These are phyloP conservation scores for Enteromius afrohamiltoni DNA, from an alignment of 2,797 vertebrate species.

Conservation along the genomic window DNA sequence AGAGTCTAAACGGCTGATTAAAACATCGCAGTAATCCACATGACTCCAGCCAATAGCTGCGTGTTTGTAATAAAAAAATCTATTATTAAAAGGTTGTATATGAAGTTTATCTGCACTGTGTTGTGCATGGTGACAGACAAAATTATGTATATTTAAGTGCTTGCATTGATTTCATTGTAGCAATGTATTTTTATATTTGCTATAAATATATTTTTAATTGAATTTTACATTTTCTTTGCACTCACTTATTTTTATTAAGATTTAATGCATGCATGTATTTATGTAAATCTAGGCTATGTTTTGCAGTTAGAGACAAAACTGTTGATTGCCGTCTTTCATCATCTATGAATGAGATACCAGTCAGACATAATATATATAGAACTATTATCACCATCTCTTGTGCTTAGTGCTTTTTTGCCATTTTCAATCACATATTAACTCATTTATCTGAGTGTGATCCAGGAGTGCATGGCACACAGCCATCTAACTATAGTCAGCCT, in stretches of 20 bases:
- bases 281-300: not conserved
- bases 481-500: not conserved
- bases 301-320: not conserved
- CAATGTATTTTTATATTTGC: not conserved
- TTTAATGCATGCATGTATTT: not conserved
- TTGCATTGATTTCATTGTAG: no score
- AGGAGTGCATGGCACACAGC: not conserved
- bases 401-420: not conserved
- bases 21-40: not conserved
- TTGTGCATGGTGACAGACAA: not conserved
- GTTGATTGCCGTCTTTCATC: not conserved
- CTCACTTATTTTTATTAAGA: not conserved
- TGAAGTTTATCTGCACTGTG: not conserved
- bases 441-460: not conserved
- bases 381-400: not conserved
- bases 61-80: not conserved
- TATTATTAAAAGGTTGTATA: not conserved
- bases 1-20: not conserved
- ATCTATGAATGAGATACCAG: not conserved
- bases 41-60: not conserved
- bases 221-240: not conserved
- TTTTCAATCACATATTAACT: slow-evolving; percentile 8
- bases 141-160: not conserved
- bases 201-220: not conserved
- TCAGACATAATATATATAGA: not conserved